Conservation (phyloP, 2,888 invertebrate species). For the Andrena trimmerana region DNA sequence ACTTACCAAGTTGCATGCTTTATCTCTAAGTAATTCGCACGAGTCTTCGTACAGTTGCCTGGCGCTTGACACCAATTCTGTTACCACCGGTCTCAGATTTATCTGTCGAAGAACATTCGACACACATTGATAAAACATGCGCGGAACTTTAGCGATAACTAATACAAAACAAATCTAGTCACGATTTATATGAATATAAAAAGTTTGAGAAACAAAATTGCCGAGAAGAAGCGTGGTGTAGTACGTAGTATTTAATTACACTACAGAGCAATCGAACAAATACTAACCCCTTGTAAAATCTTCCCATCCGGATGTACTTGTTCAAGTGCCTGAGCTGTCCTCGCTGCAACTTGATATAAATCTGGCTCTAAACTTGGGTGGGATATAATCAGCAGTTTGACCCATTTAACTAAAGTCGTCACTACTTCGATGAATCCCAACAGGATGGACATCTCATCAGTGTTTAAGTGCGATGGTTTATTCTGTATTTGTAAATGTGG, state of each 20-base stretch:
- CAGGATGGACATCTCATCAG: constrained; percentile 90
- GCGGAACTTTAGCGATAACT: background rate
- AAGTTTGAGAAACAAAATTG: constrained; percentile 17
- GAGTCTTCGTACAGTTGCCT: constrained; percentile 91
- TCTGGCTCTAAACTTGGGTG: constrained; percentile 90
- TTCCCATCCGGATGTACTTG: constrained; percentile 93
- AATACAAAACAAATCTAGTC: constrained; percentile 8
- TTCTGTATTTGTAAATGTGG: constrained; percentile 84
- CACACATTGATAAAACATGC: constrained; percentile 11
- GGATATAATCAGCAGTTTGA: constrained; percentile 89
- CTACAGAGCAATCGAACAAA: background rate
- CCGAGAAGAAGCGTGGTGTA: background rate
- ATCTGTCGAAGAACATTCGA: constrained; percentile 84
- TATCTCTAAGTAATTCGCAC: constrained; percentile 89
- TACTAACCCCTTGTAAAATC: constrained; percentile 89
- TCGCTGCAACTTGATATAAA: constrained; percentile 91
- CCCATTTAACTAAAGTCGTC: constrained; percentile 95
- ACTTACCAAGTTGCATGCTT: constrained; percentile 88
- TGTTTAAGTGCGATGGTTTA: constrained; percentile 86
- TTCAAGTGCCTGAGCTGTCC: constrained; percentile 90
- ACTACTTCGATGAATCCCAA: constrained; percentile 93
- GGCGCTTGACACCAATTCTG: constrained; percentile 90
- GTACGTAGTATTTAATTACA: too few relatives aligned
- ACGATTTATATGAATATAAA: constrained; percentile 52
- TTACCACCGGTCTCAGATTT: constrained; percentile 90